Evolutionary conservation across 2,797 vertebrate species (phyloP).

Genomic region (Mycteria americana): DNA sequence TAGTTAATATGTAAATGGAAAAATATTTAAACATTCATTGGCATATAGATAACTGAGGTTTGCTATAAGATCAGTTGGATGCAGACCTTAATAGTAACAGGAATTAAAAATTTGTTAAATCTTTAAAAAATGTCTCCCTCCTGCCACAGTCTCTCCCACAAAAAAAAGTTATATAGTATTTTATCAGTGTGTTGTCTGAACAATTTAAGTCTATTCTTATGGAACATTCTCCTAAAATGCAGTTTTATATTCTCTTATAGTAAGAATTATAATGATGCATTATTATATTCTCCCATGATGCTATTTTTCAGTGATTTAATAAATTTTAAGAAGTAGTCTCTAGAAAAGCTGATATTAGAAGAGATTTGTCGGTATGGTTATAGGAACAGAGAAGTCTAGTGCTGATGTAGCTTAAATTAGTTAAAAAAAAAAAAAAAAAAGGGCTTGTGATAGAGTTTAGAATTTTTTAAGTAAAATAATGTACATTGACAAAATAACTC

Average conservation of each 20-base stretch:
- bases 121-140: neutral
- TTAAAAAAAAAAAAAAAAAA: neutral
- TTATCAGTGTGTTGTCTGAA: neutral
- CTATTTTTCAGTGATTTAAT: neutral
- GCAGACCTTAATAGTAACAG: neutral
- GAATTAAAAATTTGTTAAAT: neutral
- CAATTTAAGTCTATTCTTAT: neutral
- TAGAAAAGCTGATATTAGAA: neutral
- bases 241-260: neutral
- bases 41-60: neutral
- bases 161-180: neutral
- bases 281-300: neutral
- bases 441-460: neutral
- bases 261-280: neutral
- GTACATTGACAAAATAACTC: neutral
- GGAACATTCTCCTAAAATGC: neutral
- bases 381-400: neutral
- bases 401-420: neutral
- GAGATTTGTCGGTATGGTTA: neutral
- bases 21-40: neutral
- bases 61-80: neutral
- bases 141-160: neutral
- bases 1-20: neutral
- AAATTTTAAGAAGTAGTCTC: neutral
- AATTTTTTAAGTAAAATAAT: neutral